phyloP scores from a whole-genome alignment of 92 coral and sea anemone species.

The Galaxea fascicularis region DNA sequence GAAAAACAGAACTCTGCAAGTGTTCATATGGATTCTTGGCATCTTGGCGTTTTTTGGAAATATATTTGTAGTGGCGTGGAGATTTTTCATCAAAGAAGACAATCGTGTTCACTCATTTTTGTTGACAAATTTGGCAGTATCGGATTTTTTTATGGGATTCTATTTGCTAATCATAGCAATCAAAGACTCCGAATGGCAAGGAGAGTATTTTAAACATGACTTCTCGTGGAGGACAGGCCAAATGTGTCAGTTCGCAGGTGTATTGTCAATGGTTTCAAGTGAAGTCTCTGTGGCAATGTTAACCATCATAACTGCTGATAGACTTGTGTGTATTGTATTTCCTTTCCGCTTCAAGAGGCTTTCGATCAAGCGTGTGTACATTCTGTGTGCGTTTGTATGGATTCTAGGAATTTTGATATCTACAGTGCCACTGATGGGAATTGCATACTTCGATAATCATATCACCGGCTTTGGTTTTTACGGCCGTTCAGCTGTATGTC shows the following conservation, averaged over 20 bases:
- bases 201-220: conserved; percentile 65
- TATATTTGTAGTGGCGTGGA: conserved; percentile 43
- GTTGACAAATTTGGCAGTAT: conserved; percentile 55
- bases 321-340: conserved; percentile 58
- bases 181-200: conserved; percentile 61
- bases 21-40: conserved; percentile 64
- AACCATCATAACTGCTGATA: conserved; percentile 49
- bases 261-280: conserved; percentile 52
- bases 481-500: conserved; percentile 80
- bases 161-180: conserved; percentile 61
- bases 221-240: conserved; percentile 44
- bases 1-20: conserved; percentile 54
- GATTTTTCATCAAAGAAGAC: conserved; percentile 28
- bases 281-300: conserved; percentile 64
- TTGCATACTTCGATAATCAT: conserved; percentile 48
- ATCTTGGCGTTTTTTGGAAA: conserved; percentile 55
- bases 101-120: conserved; percentile 60
- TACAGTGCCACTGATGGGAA: conserved; percentile 35
- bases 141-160: conserved; percentile 64
- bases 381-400: conserved; percentile 42
- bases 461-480: conserved; percentile 60
- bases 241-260: conserved; percentile 62
- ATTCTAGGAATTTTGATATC: conserved; percentile 36
- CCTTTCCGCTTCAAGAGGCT: conserved; percentile 35
- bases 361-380: conserved; percentile 23